These are phyloP conservation scores for Hydractinia echinata DNA, from an alignment of 30 jellyfish, hydroid and myxozoan species.

Conservation along the genomic window DNA sequence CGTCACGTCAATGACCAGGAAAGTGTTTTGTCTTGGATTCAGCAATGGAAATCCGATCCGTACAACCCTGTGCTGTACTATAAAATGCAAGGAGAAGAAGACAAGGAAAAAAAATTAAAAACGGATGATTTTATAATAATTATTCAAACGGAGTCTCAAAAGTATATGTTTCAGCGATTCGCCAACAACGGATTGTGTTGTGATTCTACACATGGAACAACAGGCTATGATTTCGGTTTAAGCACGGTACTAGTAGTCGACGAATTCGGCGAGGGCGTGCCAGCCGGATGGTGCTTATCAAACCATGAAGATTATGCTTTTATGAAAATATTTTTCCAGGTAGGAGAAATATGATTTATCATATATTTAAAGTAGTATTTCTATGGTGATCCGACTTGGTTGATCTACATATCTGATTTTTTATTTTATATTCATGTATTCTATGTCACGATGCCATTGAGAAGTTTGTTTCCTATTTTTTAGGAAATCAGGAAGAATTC, in stretches of 20 bases:
- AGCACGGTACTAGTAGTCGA: slow-evolving; percentile 42
- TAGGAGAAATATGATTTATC: too few species aligned
- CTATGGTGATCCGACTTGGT: too few species aligned
- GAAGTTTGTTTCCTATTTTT: too few species aligned
- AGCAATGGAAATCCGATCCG: slow-evolving; percentile 33
- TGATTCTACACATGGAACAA: slow-evolving; percentile 48
- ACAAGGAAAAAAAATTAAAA: not conserved
- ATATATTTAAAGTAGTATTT: too few species aligned
- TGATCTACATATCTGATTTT: too few species aligned
- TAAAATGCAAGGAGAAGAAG: slow-evolving; percentile 27
- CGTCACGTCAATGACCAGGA: slow-evolving; percentile 42
- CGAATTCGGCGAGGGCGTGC: too few species aligned
- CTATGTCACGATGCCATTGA: too few species aligned
- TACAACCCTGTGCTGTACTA: slow-evolving; percentile 21
- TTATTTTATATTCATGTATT: too few species aligned
- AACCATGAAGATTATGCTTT: too few species aligned
- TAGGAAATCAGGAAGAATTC: too few species aligned
- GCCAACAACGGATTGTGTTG: slow-evolving; percentile 36
- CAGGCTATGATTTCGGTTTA: slow-evolving; percentile 39
- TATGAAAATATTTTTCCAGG: too few species aligned
- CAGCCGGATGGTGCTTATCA: too few species aligned
- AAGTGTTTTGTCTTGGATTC: slow-evolving; percentile 34
- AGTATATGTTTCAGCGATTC: not conserved
- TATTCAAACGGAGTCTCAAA: slow-evolving; percentile 42
- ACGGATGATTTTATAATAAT: slow-evolving; percentile 27